Evolutionary conservation across 1,140 invertebrate species (phyloP).

Genomic region (Drosophila takahashii): DNA sequence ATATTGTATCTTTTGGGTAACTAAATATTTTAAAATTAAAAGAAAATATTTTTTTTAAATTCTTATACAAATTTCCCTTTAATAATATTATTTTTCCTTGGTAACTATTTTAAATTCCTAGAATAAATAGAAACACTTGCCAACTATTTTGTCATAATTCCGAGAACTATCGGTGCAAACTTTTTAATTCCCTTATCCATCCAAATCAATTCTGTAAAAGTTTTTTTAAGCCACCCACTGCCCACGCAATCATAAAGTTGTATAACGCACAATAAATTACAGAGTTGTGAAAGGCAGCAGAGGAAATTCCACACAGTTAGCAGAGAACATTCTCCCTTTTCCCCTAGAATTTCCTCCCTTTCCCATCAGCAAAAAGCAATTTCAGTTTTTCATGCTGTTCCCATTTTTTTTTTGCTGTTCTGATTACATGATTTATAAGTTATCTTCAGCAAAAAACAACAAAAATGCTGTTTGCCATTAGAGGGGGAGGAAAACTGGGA

Average conservation of each 20-base stretch:
- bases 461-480: slow-evolving; percentile 52
- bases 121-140: background rate
- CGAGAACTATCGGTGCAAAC: background rate
- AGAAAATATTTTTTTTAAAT: no score
- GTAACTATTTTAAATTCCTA: no score
- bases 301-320: slow-evolving; percentile 57
- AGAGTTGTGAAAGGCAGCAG: slow-evolving; percentile 68
- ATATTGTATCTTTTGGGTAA: no score
- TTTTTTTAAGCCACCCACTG: slow-evolving; percentile 45
- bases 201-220: slow-evolving; percentile 56
- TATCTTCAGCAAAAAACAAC: slow-evolving; percentile 66
- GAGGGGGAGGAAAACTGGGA: slow-evolving; percentile 3
- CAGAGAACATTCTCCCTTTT: slow-evolving; percentile 14
- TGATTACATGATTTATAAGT: slow-evolving; percentile 83
- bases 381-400: slow-evolving; percentile 75
- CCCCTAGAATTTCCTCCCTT: slow-evolving; percentile 1
- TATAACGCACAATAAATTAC: slow-evolving; percentile 82
- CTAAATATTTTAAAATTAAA: no score
- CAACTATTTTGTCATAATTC: slow-evolving; percentile 11
- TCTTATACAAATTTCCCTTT: no score
- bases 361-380: slow-evolving; percentile 62
- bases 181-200: slow-evolving; percentile 49
- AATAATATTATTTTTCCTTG: no score
- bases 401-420: slow-evolving; percentile 54
- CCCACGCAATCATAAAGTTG: slow-evolving; percentile 72